These are phyloP conservation scores for Drosophila sproati DNA, from an alignment of 1,140 invertebrate species.

Conservation along the genomic window DNA sequence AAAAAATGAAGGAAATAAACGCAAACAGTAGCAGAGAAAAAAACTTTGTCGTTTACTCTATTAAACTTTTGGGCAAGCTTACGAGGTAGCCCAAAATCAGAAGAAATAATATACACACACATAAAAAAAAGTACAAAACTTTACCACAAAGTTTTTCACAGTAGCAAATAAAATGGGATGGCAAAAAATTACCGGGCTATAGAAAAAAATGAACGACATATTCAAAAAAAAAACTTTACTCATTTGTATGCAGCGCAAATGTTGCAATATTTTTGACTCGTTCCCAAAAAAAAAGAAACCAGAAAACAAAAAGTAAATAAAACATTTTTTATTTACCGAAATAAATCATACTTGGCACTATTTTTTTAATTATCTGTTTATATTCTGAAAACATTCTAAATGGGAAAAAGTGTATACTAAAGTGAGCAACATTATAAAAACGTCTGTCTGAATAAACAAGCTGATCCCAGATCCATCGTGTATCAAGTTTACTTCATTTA, in stretches of 20 bases:
- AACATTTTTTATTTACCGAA: conserved; percentile 37
- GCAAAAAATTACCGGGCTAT: conserved; percentile 65
- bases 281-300: conserved; percentile 57
- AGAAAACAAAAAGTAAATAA: conserved; percentile 38
- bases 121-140: conserved; percentile 8
- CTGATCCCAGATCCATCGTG: too few relatives aligned
- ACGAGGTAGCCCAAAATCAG: conserved; percentile 78
- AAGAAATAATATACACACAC: conserved; percentile 80
- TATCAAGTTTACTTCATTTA: too few relatives aligned
- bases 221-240: conserved; percentile 75
- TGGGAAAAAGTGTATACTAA: too few relatives aligned
- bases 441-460: too few relatives aligned
- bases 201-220: conserved; percentile 70
- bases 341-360: conserved; percentile 11
- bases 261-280: conserved; percentile 79
- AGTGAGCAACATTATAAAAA: too few relatives aligned
- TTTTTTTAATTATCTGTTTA: not conserved
- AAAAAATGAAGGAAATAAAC: not conserved
- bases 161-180: conserved; percentile 29
- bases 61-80: conserved; percentile 81
- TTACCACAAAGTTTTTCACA: conserved; percentile 69
- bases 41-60: conserved; percentile 84
- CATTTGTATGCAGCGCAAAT: conserved; percentile 83
- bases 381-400: too few relatives aligned
- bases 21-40: conserved; percentile 31